Conservation (phyloP, 2,888 invertebrate species). For the Philereme transversata region DNA sequence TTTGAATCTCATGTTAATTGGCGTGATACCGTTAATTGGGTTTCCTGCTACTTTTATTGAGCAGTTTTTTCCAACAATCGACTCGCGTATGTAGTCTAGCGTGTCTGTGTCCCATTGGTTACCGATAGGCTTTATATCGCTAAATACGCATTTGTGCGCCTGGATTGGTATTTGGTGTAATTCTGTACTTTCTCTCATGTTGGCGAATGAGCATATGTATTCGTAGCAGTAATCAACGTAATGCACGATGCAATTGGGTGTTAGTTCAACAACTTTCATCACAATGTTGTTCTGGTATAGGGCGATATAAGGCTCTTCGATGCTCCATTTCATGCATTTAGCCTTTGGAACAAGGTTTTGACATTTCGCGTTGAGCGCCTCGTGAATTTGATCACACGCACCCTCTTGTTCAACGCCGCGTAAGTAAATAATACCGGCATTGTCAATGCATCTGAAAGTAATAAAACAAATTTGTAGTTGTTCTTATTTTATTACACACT, state of each 20-base stretch:
- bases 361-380: conserved; percentile 76
- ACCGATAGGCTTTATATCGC: conserved; percentile 57
- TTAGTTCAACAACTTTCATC: conserved; percentile 64
- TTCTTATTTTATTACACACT: no score
- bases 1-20: conserved; percentile 66
- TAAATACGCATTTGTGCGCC: conserved; percentile 85
- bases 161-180: conserved; percentile 87
- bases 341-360: conserved; percentile 69
- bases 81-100: conserved; percentile 85
- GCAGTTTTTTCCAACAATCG: conserved; percentile 84
- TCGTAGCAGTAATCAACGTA: conserved; percentile 94
- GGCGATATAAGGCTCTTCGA: conserved; percentile 88
- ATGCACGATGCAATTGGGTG: conserved; percentile 78
- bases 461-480: neutral
- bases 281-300: conserved; percentile 86
- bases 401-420: conserved; percentile 63
- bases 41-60: conserved; percentile 72
- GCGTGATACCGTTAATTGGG: conserved; percentile 55
- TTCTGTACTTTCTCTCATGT: conserved; percentile 85
- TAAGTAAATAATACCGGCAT: conserved; percentile 74
- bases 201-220: conserved; percentile 83
- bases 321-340: conserved; percentile 80
- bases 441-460: conserved; percentile 66
- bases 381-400: conserved; percentile 77
- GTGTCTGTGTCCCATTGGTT: conserved; percentile 76